Evolutionary conservation across 2,797 vertebrate species (phyloP), one percentile per base, ranked within the genome.

Genomic region (Poliocrania exsul): DNA sequence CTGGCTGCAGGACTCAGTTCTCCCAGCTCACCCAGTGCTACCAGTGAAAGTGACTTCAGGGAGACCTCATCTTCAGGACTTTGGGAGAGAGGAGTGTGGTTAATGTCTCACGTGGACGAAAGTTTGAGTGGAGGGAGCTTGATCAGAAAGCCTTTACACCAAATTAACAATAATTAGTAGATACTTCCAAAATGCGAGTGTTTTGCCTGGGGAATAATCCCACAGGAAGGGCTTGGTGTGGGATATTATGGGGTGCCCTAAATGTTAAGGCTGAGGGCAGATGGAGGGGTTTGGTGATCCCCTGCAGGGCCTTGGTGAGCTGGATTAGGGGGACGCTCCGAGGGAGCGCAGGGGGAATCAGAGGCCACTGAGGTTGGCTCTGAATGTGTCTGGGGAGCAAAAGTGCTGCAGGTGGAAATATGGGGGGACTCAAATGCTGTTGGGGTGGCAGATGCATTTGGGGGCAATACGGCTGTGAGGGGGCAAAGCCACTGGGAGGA

Each of bases 51-150:
- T 2, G 4, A 11, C 26, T 65, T 21, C 24, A 49, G 31, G 28
- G 20, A 49, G 77, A 38, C 7, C 28, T 38, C 44, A 16, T 50
- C 20, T 57, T 29, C 18, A 21, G 33, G 26, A 21, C 24, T 26
- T 33, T 40, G 56, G 7, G 28, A 31, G 18, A 35, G 26, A 14
- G 31, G 11, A 11, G 9, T 14, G 14, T 18, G 10, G 26, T 2
- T 28, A 35, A 15, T 17, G 6, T 8, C 44, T 25, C 38, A 35
- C 1, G 2, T 0, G 0, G 20, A 19, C 8, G 7, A 35, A 72
- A 61, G 56, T 29, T 12, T 19, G 67, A 6, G 3, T 7, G 8
- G 23, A 13, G 7, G 25, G 4, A 28, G 10, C n/a, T 56, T 0
- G 0, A 6, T 15, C 33, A 71, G 26, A 29, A 56, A 9, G 5